A percentile compares a stretch with the other conserved stretches of the same genome.
Conservation (phyloP, 1,140 invertebrate genomes). For the Odontomachus brunneus region DNA sequence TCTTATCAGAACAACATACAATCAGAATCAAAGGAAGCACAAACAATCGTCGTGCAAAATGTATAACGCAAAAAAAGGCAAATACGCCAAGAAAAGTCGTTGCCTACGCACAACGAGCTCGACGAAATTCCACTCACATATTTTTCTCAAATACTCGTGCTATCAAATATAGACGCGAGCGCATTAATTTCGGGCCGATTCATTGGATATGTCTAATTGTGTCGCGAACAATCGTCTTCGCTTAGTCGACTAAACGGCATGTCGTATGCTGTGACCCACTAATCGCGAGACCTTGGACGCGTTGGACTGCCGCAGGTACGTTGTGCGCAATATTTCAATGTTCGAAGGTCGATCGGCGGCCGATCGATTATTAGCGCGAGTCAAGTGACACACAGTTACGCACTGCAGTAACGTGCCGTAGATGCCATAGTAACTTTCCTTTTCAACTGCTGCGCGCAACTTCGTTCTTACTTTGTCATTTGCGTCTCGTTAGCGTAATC, state of each 20-base stretch:
- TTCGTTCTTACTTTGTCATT: conserved; percentile 16
- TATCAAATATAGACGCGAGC: not conserved
- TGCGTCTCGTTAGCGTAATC: not conserved
- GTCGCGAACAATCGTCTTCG: conserved; percentile 23
- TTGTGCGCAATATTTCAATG: conserved; percentile 67
- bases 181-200: conserved; percentile 7
- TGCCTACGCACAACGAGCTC: too few relatives aligned
- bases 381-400: conserved; percentile 53
- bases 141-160: too few relatives aligned
- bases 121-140: too few relatives aligned
- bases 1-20: too few relatives aligned
- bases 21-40: too few relatives aligned
- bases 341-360: conserved; percentile 68
- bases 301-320: conserved; percentile 58
- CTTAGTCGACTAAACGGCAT: conserved; percentile 31
- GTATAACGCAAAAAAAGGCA: too few relatives aligned
- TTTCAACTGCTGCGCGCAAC: conserved; percentile 25
- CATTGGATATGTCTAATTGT: conserved; percentile 32
- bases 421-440: conserved; percentile 54
- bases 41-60: too few relatives aligned
- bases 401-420: conserved; percentile 20
- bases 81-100: too few relatives aligned
- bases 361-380: conserved; percentile 67
- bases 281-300: conserved; percentile 68
- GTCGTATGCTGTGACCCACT: conserved; percentile 66